phyloP scores from a whole-genome alignment of 2,113 vertebrate genomes.

The Psittacula cyanocephala region DNA sequence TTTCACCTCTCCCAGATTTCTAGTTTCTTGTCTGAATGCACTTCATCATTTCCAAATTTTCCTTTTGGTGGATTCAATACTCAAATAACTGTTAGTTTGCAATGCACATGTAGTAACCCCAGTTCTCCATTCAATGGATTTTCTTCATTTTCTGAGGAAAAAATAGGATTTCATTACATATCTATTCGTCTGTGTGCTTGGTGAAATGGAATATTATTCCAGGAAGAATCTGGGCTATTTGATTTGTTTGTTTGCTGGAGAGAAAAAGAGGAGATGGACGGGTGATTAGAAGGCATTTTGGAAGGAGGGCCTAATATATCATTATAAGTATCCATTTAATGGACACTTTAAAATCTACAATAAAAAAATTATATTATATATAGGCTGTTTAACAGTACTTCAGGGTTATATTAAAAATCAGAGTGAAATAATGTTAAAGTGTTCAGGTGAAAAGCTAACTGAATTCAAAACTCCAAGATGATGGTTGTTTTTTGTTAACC shows the following conservation, averaged over 20 bases:
- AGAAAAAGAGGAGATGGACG: background rate
- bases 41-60: constrained; percentile 71
- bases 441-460: background rate
- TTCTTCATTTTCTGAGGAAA: constrained; percentile 63
- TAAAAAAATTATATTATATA: background rate
- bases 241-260: background rate
- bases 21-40: constrained; percentile 62
- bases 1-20: constrained; percentile 59
- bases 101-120: constrained; percentile 49
- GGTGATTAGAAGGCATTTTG: background rate
- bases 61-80: constrained; percentile 48
- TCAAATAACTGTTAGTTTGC: constrained; percentile 60
- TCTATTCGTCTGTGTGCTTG: constrained; percentile 57
- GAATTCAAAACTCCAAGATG: background rate
- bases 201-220: constrained; percentile 25
- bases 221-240: background rate
- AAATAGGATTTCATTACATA: constrained; percentile 68
- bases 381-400: background rate
- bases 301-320: background rate
- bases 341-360: background rate
- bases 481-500: background rate
- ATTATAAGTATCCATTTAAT: background rate
- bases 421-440: background rate
- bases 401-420: background rate
- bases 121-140: constrained; percentile 64